Evolutionary conservation across 2,797 vertebrate genomes (phyloP), one percentile per base, ranked within the genome.

Genomic region (Craterocephalus amniculus): DNA sequence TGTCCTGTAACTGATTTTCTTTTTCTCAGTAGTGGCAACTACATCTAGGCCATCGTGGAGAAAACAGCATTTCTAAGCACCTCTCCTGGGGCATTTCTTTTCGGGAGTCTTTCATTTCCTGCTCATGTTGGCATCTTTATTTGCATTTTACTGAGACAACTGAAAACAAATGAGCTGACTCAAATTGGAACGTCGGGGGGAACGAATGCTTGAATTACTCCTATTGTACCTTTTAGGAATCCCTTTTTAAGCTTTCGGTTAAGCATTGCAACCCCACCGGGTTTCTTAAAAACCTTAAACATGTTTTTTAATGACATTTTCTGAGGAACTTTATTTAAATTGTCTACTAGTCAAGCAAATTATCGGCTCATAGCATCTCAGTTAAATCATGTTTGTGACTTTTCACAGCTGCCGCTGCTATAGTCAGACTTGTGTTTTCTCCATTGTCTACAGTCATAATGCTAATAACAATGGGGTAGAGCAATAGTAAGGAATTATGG

Each of bases 41-140:
- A 72, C 72, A 88, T 85, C 68, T 77, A 64, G 77, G 77, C 73
- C 76, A 72, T 36, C 43, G 22, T 56, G 63, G 32, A 59, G 68
- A 83, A 76, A 74, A 68, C 70, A 65, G 64, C 61, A 38, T 68
- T 11, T 2, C 62, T 70, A 43, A 78, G 31, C 40, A 35, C 57
- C 48, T 85, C 76, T 83, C 54, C 38, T 0, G 58, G 67, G 71
- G 32, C 56, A 27, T 48, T 32, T 74, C 60, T 43, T 63, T 72
- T 68, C 63, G 22, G 56, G 57, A 40, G 38, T 62, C 36, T 54
- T 26, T 71, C 49, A 70, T 80, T 69, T 61, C 3, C 20, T 14
- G 66, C 34, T 70, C 32, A 58, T 7, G 29, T 38, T 74, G 31
- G 55, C 75, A 40, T 51, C 51, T 68, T 64, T 48, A 65, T 26